A percentile compares a stretch with the other conserved stretches of the same genome.
Evolutionary conservation across 2,888 invertebrate species (phyloP).

Genomic region (Napeogenes inachia): DNA sequence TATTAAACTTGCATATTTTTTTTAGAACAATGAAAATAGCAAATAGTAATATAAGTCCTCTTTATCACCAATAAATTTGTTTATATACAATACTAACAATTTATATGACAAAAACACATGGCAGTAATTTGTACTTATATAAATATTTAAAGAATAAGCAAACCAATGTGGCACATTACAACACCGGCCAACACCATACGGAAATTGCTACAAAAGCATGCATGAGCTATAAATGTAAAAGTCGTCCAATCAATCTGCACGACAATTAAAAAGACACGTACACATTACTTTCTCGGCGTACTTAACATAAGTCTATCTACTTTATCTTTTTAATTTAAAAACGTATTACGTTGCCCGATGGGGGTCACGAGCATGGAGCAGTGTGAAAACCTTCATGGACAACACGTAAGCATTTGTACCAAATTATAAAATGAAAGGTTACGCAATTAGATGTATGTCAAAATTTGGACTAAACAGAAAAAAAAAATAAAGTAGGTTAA

Average conservation of each 20-base stretch:
- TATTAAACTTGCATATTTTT: not conserved
- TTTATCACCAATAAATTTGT: conserved; percentile 2
- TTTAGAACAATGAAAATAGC: not conserved
- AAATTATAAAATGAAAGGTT: conserved; percentile 71
- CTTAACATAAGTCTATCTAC: conserved; percentile 43
- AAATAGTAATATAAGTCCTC: not conserved
- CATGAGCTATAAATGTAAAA: conserved; percentile 27
- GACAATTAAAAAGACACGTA: conserved; percentile 39
- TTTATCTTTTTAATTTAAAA: conserved; percentile 42
- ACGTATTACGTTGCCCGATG: conserved; percentile 43
- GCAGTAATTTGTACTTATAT: not conserved
- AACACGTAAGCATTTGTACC: conserved; percentile 74
- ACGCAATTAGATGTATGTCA: conserved; percentile 68
- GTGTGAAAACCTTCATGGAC: conserved; percentile 68
- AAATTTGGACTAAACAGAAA: conserved; percentile 24
- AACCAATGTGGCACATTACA: conserved; percentile 10
- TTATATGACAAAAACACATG: not conserved
- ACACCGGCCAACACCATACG: conserved; percentile 33
- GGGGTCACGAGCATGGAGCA: conserved; percentile 61
- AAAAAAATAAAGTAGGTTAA: not conserved
- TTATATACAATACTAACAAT: conserved; percentile 3
- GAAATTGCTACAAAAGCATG: conserved; percentile 27
- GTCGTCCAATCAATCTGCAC: conserved; percentile 25
- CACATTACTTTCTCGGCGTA: conserved; percentile 35
- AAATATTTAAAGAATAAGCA: not conserved